phyloP scores from a whole-genome alignment of 2,888 invertebrate species.

The Rhodophaea formosa region DNA sequence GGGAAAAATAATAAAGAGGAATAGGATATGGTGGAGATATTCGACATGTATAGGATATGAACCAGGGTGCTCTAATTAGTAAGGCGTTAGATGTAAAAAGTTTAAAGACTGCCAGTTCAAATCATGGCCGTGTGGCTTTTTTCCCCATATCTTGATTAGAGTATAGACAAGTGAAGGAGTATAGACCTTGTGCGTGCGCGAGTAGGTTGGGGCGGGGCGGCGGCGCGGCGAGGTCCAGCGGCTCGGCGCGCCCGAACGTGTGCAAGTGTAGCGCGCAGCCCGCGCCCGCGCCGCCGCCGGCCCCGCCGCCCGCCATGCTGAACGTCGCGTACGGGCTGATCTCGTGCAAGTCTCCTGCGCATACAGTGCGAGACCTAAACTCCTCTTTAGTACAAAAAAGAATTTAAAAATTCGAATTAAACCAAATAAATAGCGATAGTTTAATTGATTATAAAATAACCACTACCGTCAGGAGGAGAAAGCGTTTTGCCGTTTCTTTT shows the following conservation, averaged over 20 bases:
- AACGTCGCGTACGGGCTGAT: slow-evolving; percentile 89
- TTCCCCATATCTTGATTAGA: too few relatives aligned
- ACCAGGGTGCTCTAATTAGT: too few relatives aligned
- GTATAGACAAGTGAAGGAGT: too few relatives aligned
- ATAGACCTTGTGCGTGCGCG: slow-evolving; percentile 48
- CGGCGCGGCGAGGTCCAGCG: slow-evolving; percentile 50
- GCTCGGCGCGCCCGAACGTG: slow-evolving; percentile 51
- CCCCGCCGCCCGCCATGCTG: slow-evolving; percentile 83
- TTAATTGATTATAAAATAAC: too few relatives aligned
- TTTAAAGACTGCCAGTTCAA: too few relatives aligned
- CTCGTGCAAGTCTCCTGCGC: slow-evolving; percentile 82
- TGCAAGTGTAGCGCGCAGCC: slow-evolving; percentile 56
- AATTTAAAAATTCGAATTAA: too few relatives aligned
- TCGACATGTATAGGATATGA: too few relatives aligned
- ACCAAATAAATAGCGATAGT: neutral
- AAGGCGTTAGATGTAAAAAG: too few relatives aligned
- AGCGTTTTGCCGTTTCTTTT: slow-evolving; percentile 50
- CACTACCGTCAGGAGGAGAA: slow-evolving; percentile 46
- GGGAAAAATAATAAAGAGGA: too few relatives aligned
- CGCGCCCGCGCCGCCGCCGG: slow-evolving; percentile 65
- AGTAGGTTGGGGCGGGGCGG: slow-evolving; percentile 57
- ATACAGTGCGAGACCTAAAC: neutral
- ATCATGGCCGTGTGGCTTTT: too few relatives aligned
- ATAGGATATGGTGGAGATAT: too few relatives aligned
- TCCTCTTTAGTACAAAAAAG: too few relatives aligned